Percentiles rank a stretch among this genome's conserved stretches.
phyloP scores from a whole-genome alignment of 2,113 vertebrate species.

The Trochalopteron elliotii region DNA sequence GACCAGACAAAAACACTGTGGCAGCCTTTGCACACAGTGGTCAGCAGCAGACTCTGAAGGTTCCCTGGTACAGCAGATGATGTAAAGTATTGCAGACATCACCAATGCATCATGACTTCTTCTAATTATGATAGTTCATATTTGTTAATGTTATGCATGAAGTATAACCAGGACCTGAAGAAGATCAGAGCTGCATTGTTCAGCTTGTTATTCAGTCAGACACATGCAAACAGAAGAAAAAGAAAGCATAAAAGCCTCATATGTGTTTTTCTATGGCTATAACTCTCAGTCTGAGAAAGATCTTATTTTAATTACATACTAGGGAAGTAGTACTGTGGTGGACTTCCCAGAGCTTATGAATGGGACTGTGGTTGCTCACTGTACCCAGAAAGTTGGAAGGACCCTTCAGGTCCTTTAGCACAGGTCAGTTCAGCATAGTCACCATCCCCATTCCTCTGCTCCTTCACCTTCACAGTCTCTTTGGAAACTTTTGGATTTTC shows the following conservation, averaged over 20 bases:
- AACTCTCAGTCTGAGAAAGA: background rate
- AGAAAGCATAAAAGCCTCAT: background rate
- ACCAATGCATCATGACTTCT: background rate
- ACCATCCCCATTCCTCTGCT: background rate
- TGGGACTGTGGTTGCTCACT: background rate
- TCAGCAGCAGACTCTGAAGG: background rate
- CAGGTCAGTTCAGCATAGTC: background rate
- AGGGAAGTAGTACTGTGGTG: background rate
- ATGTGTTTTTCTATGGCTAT: background rate
- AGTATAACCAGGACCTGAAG: background rate
- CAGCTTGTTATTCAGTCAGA: background rate
- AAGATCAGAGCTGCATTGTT: background rate
- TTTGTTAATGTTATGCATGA: background rate
- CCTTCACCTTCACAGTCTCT: background rate
- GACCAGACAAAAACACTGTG: conserved; percentile 18
- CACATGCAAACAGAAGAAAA: background rate
- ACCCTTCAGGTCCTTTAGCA: background rate
- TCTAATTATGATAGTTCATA: background rate
- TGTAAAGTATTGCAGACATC: background rate
- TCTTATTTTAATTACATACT: background rate
- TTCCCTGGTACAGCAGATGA: background rate
- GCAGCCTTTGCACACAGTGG: background rate
- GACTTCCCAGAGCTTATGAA: background rate
- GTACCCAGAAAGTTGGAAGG: background rate
- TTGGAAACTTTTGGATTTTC: background rate